phyloP scores from a whole-genome alignment of 2,888 invertebrate genomes.

The Zootermopsis nevadensis region DNA sequence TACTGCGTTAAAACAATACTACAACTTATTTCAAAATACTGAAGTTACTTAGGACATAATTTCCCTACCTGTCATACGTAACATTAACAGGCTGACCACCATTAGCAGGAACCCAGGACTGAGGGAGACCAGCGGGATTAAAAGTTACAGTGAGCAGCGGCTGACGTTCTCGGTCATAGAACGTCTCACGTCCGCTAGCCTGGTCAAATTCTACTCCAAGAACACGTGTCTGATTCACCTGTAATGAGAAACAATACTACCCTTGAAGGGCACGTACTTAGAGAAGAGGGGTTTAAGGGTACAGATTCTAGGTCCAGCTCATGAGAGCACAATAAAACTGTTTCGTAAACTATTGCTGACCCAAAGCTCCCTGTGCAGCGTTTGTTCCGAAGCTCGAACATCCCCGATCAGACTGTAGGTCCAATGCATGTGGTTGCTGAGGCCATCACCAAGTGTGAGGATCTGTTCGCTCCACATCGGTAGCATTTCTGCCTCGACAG shows the following conservation, averaged over 20 bases:
- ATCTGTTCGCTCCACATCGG: conserved; percentile 90
- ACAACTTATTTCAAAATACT: no score
- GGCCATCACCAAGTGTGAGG: conserved; percentile 79
- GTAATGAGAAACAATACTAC: conserved; percentile 64
- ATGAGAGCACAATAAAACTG: no score
- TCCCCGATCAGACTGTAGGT: conserved; percentile 86
- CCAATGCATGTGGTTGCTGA: conserved; percentile 83
- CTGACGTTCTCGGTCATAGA: conserved; percentile 85
- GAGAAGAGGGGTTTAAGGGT: no score
- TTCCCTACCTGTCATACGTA: conserved; percentile 77
- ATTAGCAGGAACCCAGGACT: conserved; percentile 83
- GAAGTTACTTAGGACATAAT: no score
- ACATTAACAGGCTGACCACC: conserved; percentile 86
- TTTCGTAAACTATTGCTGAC: no score
- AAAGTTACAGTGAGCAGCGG: conserved; percentile 88
- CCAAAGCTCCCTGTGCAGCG: conserved; percentile 71
- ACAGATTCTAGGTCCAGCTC: no score
- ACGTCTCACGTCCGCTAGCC: conserved; percentile 87
- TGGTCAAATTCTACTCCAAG: conserved; percentile 94
- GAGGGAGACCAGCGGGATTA: conserved; percentile 90
- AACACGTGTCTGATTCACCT: conserved; percentile 91
- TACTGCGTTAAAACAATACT: no score
- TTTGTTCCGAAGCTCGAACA: conserved; percentile 86
- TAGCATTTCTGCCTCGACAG: conserved; percentile 90
- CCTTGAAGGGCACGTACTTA: background rate